phyloP scores from a whole-genome alignment of 2,888 invertebrate genomes.

The Polymixis flavicincta region DNA sequence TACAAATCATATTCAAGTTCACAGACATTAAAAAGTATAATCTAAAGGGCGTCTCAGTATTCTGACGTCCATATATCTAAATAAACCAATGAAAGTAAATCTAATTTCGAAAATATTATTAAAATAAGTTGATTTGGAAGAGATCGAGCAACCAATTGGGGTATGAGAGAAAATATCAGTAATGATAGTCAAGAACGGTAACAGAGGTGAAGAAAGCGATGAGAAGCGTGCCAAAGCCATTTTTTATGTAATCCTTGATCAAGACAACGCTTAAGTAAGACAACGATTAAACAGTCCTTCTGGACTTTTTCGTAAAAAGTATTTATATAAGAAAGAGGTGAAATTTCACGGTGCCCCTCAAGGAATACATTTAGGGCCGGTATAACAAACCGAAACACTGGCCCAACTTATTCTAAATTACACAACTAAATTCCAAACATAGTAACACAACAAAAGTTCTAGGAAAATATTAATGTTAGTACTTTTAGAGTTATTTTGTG shows the following conservation, averaged over 20 bases:
- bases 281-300: neutral
- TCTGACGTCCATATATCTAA: constrained; percentile 21
- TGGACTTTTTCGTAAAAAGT: neutral
- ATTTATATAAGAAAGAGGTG: neutral
- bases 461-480: constrained; percentile 26
- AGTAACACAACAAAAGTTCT: constrained; percentile 26
- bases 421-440: constrained; percentile 37
- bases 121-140: constrained; percentile 66
- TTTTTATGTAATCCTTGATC: constrained; percentile 53
- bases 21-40: constrained; percentile 1
- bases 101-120: constrained; percentile 38
- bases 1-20: constrained; percentile 41
- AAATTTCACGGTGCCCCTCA: constrained; percentile 40
- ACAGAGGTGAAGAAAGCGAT: constrained; percentile 70
- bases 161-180: constrained; percentile 60
- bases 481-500: constrained; percentile 27
- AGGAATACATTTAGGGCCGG: constrained; percentile 46
- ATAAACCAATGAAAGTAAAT: constrained; percentile 41
- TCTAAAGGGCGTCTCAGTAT: constrained; percentile 2
- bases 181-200: constrained; percentile 53
- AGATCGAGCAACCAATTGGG: constrained; percentile 68
- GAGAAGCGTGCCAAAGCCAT: constrained; percentile 81
- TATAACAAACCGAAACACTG: constrained; percentile 43
- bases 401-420: constrained; percentile 46
- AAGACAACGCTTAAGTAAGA: constrained; percentile 17